Evolutionary conservation across 1,140 invertebrate genomes (phyloP), one percentile per base, ranked within the genome.

Genomic region (Bilobella aurantiaca): DNA sequence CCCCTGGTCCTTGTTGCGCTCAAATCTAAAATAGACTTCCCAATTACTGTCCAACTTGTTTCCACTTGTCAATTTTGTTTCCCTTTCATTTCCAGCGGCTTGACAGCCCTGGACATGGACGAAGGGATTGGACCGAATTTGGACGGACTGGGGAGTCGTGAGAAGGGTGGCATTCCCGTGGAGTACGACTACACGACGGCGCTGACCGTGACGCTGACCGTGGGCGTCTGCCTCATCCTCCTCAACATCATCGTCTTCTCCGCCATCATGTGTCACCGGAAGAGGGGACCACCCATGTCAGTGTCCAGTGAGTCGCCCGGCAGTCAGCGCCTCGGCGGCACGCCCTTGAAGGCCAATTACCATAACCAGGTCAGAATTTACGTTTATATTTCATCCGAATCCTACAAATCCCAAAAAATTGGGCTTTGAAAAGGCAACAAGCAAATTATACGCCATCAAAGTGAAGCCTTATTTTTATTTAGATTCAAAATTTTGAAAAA

Each of bases 171-270:
- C 28, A 27, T 28, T 21, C 42, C 42, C 8, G 58, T 12, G 73
- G 71, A 74, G 1, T 71, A 90, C 72, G 89, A 87, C 32, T 93
- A 93, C 76, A 92, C 89, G 0, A 92, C 91, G 0, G 91, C 90
- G 0, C 79, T 96, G 0, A 90, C 88, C n/a, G 87, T 96, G 1
- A 96, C 92, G 0, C 91, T 96, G 62, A 91, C 90, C 0, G 89
- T 96, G 1, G 94, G 94, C 0, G 93, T 81, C 66, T 80, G 80
- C 21, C 75, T 84, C 5, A 81, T 98, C 2, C 82, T 96, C 8
- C 81, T 97, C 1, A 97, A 98, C 76, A 85, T 96, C 5, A 81
- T 96, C 0, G 93, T 97, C 59, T 96, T 96, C 74, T 91, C 91
- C 34, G 92, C 91, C 31, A 92, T 96, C 46, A 96, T 94, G 75